Percentiles rank a stretch among this genome's conserved stretches.
These are phyloP conservation scores for Gadus chalcogrammus DNA, from an alignment of 2,113 vertebrate genomes.

Conservation along the genomic window DNA sequence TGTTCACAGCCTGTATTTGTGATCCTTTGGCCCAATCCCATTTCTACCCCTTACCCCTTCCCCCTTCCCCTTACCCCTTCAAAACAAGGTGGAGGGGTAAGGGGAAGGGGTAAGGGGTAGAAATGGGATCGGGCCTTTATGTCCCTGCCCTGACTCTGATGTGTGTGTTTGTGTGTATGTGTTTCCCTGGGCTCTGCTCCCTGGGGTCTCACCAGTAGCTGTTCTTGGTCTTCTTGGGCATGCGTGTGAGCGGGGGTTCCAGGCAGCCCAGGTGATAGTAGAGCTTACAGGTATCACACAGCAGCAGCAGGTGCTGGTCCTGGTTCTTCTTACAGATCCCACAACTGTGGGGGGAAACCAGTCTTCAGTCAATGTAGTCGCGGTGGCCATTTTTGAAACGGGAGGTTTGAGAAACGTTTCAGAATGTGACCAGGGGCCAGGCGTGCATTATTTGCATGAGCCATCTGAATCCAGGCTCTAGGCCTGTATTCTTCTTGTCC, in stretches of 20 bases:
- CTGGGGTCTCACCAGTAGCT: conserved; percentile 94
- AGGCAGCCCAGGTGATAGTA: conserved; percentile 98
- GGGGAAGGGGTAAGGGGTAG: too few relatives aligned
- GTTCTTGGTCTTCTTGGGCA: conserved; percentile 99
- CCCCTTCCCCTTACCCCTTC: too few relatives aligned
- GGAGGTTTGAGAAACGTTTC: background rate
- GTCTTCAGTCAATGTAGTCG: background rate
- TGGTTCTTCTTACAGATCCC: conserved; percentile 99
- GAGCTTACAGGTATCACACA: conserved; percentile 97
- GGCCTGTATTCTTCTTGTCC: background rate
- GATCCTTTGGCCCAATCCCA: too few relatives aligned
- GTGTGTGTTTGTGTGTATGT: too few relatives aligned
- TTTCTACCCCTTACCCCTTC: too few relatives aligned
- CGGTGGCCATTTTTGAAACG: background rate
- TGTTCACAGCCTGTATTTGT: too few relatives aligned
- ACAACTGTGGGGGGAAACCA: conserved; percentile 66
- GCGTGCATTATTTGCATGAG: background rate
- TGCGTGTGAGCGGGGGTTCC: conserved; percentile 94
- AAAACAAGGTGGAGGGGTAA: too few relatives aligned
- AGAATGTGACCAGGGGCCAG: background rate
- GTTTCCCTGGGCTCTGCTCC: too few relatives aligned
- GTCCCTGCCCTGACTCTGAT: too few relatives aligned
- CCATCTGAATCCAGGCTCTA: conserved; percentile 4
- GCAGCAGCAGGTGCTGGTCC: conserved; percentile 91
- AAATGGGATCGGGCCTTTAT: too few relatives aligned